Percentiles rank a stretch among this genome's conserved stretches.
These are phyloP conservation scores for Leptinotarsa haldemani DNA, from an alignment of 2,888 invertebrate genomes.

Conservation along the genomic window DNA sequence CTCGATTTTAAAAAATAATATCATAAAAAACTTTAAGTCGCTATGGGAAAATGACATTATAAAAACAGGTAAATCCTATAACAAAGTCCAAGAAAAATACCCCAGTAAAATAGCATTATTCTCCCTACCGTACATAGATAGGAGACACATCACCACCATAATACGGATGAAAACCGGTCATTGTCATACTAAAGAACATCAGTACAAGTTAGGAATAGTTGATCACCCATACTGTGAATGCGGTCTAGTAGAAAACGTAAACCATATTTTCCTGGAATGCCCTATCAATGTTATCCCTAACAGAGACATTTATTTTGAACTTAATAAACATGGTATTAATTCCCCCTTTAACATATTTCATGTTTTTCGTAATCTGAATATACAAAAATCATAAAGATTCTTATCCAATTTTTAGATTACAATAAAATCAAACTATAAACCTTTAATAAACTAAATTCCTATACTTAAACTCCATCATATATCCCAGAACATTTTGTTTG, in stretches of 20 bases:
- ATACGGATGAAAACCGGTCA: slow-evolving; percentile 3
- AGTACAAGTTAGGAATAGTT: background rate
- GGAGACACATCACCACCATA: background rate
- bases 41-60: background rate
- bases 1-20: background rate
- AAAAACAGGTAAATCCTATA: background rate
- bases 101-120: background rate
- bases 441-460: too few relatives aligned
- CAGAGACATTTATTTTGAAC: background rate
- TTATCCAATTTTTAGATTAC: too few relatives aligned
- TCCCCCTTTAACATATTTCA: too few relatives aligned
- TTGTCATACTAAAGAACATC: background rate
- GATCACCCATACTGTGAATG: slow-evolving; percentile 3
- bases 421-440: too few relatives aligned
- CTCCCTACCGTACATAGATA: background rate
- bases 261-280: slow-evolving; percentile 7
- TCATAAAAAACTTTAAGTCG: background rate
- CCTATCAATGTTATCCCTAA: slow-evolving; percentile 5
- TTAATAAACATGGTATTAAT: background rate
- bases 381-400: too few relatives aligned
- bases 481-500: too few relatives aligned
- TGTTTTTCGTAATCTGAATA: too few relatives aligned
- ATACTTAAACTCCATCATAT: too few relatives aligned
- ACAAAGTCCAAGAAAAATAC: background rate
- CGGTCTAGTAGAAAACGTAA: background rate